These are phyloP conservation scores for Pectinophora gossypiella DNA, from an alignment of 1,140 invertebrate species.

Conservation along the genomic window DNA sequence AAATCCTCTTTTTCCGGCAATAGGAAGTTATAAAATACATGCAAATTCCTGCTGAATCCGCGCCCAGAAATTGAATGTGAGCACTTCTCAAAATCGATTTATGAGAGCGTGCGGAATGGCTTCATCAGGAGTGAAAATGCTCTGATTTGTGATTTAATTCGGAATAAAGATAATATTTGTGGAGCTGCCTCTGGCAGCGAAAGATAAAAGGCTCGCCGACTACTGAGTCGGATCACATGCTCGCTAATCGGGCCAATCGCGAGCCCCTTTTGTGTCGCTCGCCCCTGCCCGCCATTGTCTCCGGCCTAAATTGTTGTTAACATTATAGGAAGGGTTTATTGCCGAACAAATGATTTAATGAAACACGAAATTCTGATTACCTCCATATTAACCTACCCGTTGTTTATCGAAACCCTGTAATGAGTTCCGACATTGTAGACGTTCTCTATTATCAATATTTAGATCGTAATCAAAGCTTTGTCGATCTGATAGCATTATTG, in stretches of 20 bases:
- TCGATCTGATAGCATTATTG: too few species aligned
- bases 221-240: slow-evolving; percentile 23
- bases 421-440: too few species aligned
- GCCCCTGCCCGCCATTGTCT: neutral
- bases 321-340: neutral
- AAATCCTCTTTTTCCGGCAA: too few species aligned
- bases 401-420: too few species aligned
- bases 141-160: slow-evolving; percentile 36
- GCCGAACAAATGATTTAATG: neutral
- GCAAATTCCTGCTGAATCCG: too few species aligned
- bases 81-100: too few species aligned
- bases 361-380: neutral
- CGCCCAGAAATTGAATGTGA: too few species aligned
- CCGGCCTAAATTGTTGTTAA: neutral
- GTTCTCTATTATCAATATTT: too few species aligned
- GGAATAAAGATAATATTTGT: slow-evolving; percentile 29
- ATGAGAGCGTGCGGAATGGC: too few species aligned
- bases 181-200: slow-evolving; percentile 18
- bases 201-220: slow-evolving; percentile 42
- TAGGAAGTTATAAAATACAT: too few species aligned
- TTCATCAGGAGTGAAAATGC: slow-evolving; percentile 18
- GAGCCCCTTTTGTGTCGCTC: slow-evolving; percentile 13
- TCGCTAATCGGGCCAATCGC: slow-evolving; percentile 27
- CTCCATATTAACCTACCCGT: neutral
- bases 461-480: too few species aligned